These are phyloP conservation scores for Drosophila paulistorum DNA, from an alignment of 1,140 invertebrate species.

Conservation along the genomic window DNA sequence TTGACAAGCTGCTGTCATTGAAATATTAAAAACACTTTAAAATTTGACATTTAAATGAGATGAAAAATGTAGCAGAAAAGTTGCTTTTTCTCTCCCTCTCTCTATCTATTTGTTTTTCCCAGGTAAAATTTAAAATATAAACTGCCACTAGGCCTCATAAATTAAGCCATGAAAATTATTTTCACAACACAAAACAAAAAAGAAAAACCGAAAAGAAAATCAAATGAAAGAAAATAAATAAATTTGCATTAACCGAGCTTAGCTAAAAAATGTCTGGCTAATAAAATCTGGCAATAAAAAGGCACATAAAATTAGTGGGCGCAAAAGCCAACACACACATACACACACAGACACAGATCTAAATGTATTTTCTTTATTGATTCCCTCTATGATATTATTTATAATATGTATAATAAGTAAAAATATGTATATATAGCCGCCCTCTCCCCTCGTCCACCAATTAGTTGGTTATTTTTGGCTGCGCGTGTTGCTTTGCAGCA, in stretches of 20 bases:
- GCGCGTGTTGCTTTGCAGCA: constrained; percentile 56
- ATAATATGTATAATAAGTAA: constrained; percentile 44
- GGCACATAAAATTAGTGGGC: constrained; percentile 75
- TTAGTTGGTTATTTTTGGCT: constrained; percentile 24
- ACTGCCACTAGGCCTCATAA: constrained; percentile 52
- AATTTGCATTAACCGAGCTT: constrained; percentile 78
- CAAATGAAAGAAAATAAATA: constrained; percentile 65
- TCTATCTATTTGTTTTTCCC: background rate
- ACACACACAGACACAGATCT: constrained; percentile 13
- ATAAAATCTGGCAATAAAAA: constrained; percentile 78
- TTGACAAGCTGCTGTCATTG: constrained; percentile 76
- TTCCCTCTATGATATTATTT: constrained; percentile 63
- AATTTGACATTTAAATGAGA: constrained; percentile 54
- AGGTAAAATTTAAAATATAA: constrained; percentile 46
- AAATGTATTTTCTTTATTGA: constrained; percentile 59
- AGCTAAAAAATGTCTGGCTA: constrained; percentile 76
- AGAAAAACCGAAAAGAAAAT: constrained; percentile 11
- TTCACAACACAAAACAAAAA: constrained; percentile 32
- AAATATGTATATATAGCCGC: constrained; percentile 8
- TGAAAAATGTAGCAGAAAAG: constrained; percentile 19
- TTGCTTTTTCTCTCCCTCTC: background rate
- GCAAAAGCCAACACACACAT: constrained; percentile 28
- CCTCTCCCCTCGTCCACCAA: constrained; percentile 1
- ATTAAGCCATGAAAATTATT: constrained; percentile 68
- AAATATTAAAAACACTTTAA: constrained; percentile 80